Evolutionary conservation across 2,113 vertebrate species (phyloP).

Genomic region (Lipophrys pholis): DNA sequence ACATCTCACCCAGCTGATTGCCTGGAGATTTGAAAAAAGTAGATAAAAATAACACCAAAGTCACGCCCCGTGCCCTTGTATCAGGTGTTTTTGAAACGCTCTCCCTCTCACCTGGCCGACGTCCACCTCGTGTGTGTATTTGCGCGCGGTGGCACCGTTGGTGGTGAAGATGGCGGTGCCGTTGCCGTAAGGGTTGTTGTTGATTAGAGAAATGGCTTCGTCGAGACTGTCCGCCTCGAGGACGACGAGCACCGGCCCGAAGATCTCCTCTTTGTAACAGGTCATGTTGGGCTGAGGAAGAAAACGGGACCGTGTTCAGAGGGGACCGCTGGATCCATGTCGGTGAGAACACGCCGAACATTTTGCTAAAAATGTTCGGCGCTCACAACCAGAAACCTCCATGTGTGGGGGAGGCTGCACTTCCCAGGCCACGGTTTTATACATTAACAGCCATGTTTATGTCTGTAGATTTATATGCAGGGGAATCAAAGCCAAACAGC

Average conservation of each 20-base stretch:
- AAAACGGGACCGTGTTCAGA: slow-evolving; percentile 14
- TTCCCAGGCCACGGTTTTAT: neutral
- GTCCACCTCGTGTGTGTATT: slow-evolving; percentile 94
- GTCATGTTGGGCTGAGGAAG: slow-evolving; percentile 89
- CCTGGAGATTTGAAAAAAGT: neutral
- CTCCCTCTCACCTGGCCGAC: slow-evolving; percentile 91
- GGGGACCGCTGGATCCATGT: neutral
- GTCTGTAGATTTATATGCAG: neutral
- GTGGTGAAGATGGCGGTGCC: slow-evolving; percentile 98
- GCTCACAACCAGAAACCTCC: slow-evolving; percentile 5
- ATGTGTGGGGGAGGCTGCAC: fast-evolving
- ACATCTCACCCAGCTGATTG: slow-evolving; percentile 25
- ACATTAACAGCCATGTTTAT: neutral
- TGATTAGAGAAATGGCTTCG: slow-evolving; percentile 93
- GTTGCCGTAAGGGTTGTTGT: slow-evolving; percentile 95
- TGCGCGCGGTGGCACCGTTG: slow-evolving; percentile 95
- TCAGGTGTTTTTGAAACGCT: neutral
- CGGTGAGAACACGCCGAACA: neutral
- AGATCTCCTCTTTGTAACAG: slow-evolving; percentile 97
- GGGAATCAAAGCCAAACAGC: neutral
- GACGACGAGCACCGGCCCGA: slow-evolving; percentile 94
- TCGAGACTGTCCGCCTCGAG: slow-evolving; percentile 91
- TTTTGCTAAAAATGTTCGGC: no score
- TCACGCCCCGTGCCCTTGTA: neutral
- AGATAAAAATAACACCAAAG: slow-evolving; percentile 12